Evolutionary conservation across 2,797 vertebrate genomes (phyloP).

Genomic region (Cryptoblepharus egeriae): DNA sequence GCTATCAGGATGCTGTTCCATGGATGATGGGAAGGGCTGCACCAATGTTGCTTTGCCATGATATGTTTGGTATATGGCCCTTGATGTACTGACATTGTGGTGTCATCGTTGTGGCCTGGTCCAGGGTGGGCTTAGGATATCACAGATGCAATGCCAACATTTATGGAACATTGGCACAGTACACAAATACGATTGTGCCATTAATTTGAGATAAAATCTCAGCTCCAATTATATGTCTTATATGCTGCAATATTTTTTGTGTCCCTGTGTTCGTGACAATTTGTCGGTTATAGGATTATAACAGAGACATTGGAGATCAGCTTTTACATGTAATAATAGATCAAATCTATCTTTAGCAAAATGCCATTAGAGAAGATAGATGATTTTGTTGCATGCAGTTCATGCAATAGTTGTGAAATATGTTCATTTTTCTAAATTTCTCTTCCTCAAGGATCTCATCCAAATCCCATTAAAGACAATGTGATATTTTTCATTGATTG

Average conservation of each 20-base stretch:
- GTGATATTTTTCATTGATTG: neutral
- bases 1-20: too few relatives aligned
- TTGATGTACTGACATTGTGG: too few relatives aligned
- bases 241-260: neutral
- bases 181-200: too few relatives aligned
- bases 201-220: too few relatives aligned
- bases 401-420: slow-evolving; percentile 1
- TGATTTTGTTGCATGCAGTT: slow-evolving; percentile 3
- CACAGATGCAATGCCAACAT: too few relatives aligned
- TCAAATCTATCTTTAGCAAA: neutral
- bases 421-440: neutral
- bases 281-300: neutral
- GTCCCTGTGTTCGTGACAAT: neutral
- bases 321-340: slow-evolving; percentile 18
- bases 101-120: too few relatives aligned
- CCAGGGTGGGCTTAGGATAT: too few relatives aligned
- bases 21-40: too few relatives aligned
- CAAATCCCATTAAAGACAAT: neutral
- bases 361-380: neutral
- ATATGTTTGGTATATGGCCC: too few relatives aligned
- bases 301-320: neutral
- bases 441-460: slow-evolving; percentile 15
- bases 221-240: neutral
- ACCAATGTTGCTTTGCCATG: too few relatives aligned
- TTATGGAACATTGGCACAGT: too few relatives aligned